Evolutionary conservation across 1,140 invertebrate genomes (phyloP), one percentile per base, ranked within the genome.

Genomic region (Sitophilus oryzae): DNA sequence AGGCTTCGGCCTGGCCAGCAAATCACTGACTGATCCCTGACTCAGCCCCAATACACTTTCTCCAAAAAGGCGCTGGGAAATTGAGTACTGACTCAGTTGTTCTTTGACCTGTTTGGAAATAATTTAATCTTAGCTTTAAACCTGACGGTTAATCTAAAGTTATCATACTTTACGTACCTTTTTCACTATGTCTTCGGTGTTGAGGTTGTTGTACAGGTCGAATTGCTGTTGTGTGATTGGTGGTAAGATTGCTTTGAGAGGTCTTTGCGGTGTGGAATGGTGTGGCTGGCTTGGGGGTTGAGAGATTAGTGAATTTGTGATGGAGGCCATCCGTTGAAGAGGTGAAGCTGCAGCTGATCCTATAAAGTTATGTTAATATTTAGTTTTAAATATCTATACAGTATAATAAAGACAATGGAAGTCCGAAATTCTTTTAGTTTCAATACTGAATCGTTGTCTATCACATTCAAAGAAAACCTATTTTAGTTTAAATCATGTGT

Each of bases 141-240:
- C n/a, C n/a, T n/a, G n/a, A n/a, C n/a, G n/a, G n/a, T n/a, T n/a
- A n/a, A n/a, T n/a, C n/a, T n/a, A n/a, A n/a, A n/a, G n/a, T n/a
- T n/a, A n/a, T n/a, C n/a, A n/a, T 34, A 47, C 8, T 14, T n/a
- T 8, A 40, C 36, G 14, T 50, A 42, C 49, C 75, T 91, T 89
- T 62, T 94, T 89, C 19, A 99, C 96, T 59, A 99, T 93, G 58
- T 98, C 94, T 76, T 99, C 96, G 0, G 96, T 99, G 70, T 98
- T 97, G 38, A 99, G 81, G 72, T 95, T 95, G 68, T 96, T 93
- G 77, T 96, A 99, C 71, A 93, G 85, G 74, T 99, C 96, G 73
- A 99, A 98, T 70, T 99, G 94, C 67, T 98, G 95, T 69, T 98
- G 96, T 0, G 95, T 98, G 54, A 99, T 98, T 0, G 96, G 96